phyloP scores from a whole-genome alignment of 2,113 vertebrate genomes.

The Cottus gobio region DNA sequence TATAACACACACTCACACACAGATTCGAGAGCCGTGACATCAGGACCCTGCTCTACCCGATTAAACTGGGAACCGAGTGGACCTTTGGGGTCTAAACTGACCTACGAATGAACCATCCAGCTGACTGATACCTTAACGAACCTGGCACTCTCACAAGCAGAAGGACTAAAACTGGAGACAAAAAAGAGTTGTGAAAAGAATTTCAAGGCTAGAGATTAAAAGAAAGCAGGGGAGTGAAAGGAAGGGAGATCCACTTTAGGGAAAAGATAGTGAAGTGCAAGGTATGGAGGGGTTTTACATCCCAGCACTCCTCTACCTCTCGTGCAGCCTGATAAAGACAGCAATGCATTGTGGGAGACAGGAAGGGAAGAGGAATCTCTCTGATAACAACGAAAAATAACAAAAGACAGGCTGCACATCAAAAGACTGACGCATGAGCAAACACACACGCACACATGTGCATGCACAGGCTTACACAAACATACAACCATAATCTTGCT shows the following conservation, averaged over 20 bases:
- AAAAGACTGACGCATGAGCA: slow-evolving; percentile 46
- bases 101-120: background rate
- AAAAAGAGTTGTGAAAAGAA: slow-evolving; percentile 20
- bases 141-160: background rate
- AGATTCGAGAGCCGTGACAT: background rate
- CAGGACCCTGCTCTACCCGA: background rate
- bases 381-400: slow-evolving; percentile 66
- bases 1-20: background rate
- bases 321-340: slow-evolving; percentile 59
- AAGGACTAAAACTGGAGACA: background rate
- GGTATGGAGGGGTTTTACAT: slow-evolving; percentile 33
- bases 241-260: slow-evolving; percentile 45
- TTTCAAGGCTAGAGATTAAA: slow-evolving; percentile 49
- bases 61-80: background rate
- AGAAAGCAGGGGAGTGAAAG: slow-evolving; percentile 54
- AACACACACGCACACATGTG: slow-evolving; percentile 22
- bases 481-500: slow-evolving; percentile 31
- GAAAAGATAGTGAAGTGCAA: slow-evolving; percentile 37
- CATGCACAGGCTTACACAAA: slow-evolving; percentile 3
- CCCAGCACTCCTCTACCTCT: slow-evolving; percentile 12
- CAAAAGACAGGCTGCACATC: slow-evolving; percentile 61
- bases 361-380: slow-evolving; percentile 62
- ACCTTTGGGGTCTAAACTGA: background rate
- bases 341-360: slow-evolving; percentile 63
- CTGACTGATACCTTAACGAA: background rate